phyloP scores from a whole-genome alignment of 2,888 invertebrate species.

The Agrochola lychnidis region DNA sequence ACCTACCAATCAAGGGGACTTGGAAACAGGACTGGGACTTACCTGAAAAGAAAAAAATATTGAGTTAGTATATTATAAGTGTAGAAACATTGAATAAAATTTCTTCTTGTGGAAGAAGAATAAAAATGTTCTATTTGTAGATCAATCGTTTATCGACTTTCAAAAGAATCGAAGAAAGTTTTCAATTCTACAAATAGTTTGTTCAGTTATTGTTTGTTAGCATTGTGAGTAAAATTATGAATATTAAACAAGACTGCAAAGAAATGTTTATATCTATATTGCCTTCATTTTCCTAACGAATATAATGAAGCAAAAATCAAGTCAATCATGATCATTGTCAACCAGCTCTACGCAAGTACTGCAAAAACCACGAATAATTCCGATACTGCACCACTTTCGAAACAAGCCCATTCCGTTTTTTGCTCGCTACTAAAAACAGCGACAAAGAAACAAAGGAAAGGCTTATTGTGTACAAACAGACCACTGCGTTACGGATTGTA shows the following conservation, averaged over 20 bases:
- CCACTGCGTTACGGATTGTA: conserved; percentile 24
- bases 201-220: neutral
- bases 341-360: neutral
- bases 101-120: neutral
- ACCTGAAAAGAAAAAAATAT: conserved; percentile 65
- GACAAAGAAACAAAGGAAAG: conserved; percentile 59
- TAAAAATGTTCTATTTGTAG: neutral
- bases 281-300: neutral
- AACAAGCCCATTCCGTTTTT: conserved; percentile 43
- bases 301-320: neutral
- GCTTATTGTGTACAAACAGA: conserved; percentile 52
- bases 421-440: conserved; percentile 55
- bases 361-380: conserved; percentile 16
- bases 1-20: conserved; percentile 37
- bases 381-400: conserved; percentile 55
- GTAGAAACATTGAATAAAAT: conserved; percentile 2
- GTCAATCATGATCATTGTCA: neutral
- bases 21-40: conserved; percentile 47
- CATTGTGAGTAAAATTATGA: neutral
- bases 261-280: neutral
- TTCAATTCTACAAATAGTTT: neutral
- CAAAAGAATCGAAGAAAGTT: neutral
- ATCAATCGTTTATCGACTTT: neutral
- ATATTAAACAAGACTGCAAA: neutral
- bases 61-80: conserved; percentile 6